Conservation (phyloP, 1,140 invertebrate species). For the Anthonomus grandis region DNA sequence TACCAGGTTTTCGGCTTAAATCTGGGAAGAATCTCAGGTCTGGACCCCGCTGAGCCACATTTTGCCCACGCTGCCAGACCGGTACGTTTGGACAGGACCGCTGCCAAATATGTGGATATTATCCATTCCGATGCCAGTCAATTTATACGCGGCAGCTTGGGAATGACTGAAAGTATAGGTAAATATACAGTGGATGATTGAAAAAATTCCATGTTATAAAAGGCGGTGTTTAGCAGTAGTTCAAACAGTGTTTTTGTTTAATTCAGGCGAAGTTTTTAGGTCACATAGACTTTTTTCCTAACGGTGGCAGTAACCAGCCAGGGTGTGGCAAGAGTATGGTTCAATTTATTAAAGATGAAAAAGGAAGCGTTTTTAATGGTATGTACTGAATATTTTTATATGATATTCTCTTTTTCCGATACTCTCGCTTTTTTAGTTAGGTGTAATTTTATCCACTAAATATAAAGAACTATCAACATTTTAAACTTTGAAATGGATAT, state of each 20-base stretch:
- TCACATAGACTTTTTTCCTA: constrained; percentile 88
- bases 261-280: constrained; percentile 49
- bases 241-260: no score
- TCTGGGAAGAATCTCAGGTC: constrained; percentile 66
- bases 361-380: constrained; percentile 62
- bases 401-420: no score
- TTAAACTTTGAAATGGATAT: no score
- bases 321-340: constrained; percentile 73
- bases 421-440: no score
- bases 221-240: neutral
- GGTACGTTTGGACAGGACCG: constrained; percentile 79
- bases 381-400: no score
- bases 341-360: constrained; percentile 63
- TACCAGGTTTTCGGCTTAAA: constrained; percentile 60
- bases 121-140: constrained; percentile 85
- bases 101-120: constrained; percentile 82
- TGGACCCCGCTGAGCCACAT: constrained; percentile 91
- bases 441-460: no score
- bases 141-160: constrained; percentile 76
- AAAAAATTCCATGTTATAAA: neutral
- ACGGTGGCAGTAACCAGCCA: constrained; percentile 80
- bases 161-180: constrained; percentile 69
- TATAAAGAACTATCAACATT: no score
- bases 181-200: neutral
- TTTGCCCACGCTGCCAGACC: constrained; percentile 79